These are phyloP conservation scores for Cephalotes varians DNA, from an alignment of 2,888 invertebrate genomes.

Conservation along the genomic window DNA sequence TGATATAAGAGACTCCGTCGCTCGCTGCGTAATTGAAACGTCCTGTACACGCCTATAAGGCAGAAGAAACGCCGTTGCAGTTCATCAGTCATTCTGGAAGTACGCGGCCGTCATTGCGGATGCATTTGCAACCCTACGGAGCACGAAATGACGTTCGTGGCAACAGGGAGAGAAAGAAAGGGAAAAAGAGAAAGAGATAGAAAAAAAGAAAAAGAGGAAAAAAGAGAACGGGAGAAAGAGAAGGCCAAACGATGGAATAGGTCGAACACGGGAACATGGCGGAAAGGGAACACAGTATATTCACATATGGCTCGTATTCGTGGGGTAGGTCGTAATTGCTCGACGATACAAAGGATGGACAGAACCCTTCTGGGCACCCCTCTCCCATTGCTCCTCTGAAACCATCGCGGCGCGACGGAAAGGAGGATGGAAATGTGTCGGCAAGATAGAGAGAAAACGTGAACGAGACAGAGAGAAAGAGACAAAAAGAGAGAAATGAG, in stretches of 20 bases:
- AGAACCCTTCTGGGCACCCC: conserved; percentile 82
- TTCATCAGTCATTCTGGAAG: conserved; percentile 85
- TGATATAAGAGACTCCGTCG: conserved; percentile 51
- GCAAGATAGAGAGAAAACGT: conserved; percentile 50
- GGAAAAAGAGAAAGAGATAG: conserved; percentile 19
- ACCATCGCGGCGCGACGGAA: conserved; percentile 70
- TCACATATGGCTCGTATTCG: conserved; percentile 72
- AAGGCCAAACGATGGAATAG: conserved; percentile 40
- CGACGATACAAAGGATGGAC: conserved; percentile 85
- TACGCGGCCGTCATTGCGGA: conserved; percentile 80
- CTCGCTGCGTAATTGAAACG: conserved; percentile 77
- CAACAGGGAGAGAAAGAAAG: conserved; percentile 31
- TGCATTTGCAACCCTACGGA: conserved; percentile 82
- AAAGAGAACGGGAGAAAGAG: not conserved
- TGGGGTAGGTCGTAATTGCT: conserved; percentile 86
- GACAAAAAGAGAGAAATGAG: conserved; percentile 30
- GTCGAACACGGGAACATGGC: conserved; percentile 42
- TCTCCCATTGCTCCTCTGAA: conserved; percentile 78
- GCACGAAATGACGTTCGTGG: conserved; percentile 82
- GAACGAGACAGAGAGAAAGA: conserved; percentile 30
- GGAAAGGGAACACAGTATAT: conserved; percentile 54
- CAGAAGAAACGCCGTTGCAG: conserved; percentile 83
- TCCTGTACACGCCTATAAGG: conserved; percentile 80
- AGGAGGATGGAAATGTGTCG: conserved; percentile 55
- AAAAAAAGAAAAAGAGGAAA: not conserved